phyloP scores from a whole-genome alignment of 2,888 invertebrate species.

The Hipparchia sbordonii region DNA sequence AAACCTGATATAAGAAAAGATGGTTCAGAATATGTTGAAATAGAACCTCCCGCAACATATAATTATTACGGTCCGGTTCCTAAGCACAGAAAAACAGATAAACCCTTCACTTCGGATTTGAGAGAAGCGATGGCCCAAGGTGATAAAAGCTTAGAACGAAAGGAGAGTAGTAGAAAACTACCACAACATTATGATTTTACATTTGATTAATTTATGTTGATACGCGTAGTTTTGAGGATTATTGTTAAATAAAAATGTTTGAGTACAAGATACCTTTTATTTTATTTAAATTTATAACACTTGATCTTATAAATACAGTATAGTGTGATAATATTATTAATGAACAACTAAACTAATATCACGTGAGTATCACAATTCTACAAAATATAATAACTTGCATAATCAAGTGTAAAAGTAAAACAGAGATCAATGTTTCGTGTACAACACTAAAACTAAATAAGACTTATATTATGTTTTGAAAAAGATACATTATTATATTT shows the following conservation, averaged over 20 bases:
- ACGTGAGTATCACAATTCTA: conserved; percentile 39
- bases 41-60: conserved; percentile 86
- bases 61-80: conserved; percentile 84
- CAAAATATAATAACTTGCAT: conserved; percentile 24
- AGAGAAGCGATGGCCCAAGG: conserved; percentile 75
- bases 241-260: conserved; percentile 12
- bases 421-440: conserved; percentile 34
- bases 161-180: conserved; percentile 58
- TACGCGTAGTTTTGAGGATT: background rate
- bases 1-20: conserved; percentile 48
- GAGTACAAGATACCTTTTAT: conserved; percentile 10
- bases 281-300: conserved; percentile 11
- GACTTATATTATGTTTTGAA: conserved; percentile 1
- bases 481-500: conserved; percentile 9
- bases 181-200: conserved; percentile 73
- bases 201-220: conserved; percentile 54
- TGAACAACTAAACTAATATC: conserved; percentile 35
- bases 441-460: conserved; percentile 21
- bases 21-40: conserved; percentile 62
- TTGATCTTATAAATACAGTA: conserved; percentile 35
- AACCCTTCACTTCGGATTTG: conserved; percentile 70
- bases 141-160: conserved; percentile 67
- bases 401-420: conserved; percentile 31
- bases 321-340: conserved; percentile 28
- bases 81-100: conserved; percentile 58